These are phyloP conservation scores for Chelmon rostratus DNA, from an alignment of 2,797 vertebrate genomes.

Conservation along the genomic window DNA sequence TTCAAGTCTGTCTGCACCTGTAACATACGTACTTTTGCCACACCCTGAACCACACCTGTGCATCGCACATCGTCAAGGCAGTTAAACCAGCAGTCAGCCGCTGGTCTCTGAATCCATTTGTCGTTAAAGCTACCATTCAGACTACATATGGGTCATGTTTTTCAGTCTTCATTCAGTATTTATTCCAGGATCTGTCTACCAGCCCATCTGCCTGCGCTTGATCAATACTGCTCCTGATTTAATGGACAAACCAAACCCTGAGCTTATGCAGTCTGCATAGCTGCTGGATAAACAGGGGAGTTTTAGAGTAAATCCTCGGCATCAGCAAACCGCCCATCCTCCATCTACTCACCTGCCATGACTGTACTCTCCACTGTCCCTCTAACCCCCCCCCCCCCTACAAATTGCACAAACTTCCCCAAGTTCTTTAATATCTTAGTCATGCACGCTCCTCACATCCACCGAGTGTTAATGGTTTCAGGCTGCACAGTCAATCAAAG, in stretches of 20 bases:
- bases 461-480: not conserved
- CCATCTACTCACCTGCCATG: not conserved
- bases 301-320: not conserved
- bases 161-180: not conserved
- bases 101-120: not conserved
- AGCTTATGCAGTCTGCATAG: constrained; percentile 3
- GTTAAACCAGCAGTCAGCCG: not conserved
- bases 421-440: not conserved
- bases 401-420: not conserved
- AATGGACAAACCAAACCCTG: constrained; percentile 12
- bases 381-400: not conserved
- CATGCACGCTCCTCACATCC: not conserved
- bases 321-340: not conserved
- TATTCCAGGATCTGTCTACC: constrained; percentile 1
- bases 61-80: no score
- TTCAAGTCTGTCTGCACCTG: not conserved
- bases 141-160: constrained; percentile 16
- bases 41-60: no score
- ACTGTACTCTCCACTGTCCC: not conserved
- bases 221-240: constrained; percentile 37
- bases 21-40: not conserved
- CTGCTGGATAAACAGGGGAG: constrained; percentile 13
- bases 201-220: not conserved
- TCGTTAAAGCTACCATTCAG: not conserved
- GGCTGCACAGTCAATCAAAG: not conserved